phyloP scores from a whole-genome alignment of 2,797 vertebrate genomes.

The Anas acuta region DNA sequence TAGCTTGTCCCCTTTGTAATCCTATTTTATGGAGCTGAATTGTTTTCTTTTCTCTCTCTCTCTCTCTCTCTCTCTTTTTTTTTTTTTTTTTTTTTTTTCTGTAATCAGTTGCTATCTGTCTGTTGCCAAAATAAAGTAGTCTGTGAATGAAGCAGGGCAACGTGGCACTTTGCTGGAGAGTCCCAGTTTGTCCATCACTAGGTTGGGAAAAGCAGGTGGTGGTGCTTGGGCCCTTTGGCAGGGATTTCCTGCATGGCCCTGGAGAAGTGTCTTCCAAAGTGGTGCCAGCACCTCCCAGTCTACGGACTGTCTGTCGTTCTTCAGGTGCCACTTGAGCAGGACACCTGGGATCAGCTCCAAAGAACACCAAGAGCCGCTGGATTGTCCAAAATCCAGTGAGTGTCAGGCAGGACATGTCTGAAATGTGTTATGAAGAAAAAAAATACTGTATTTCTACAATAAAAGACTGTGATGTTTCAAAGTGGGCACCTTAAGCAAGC shows the following conservation, averaged over 20 bases:
- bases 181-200: background rate
- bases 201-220: background rate
- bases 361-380: background rate
- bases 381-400: background rate
- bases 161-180: rapidly evolving
- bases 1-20: background rate
- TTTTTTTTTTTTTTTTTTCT: background rate
- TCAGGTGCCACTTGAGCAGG: rapidly evolving
- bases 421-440: background rate
- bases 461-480: background rate
- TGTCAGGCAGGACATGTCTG: background rate
- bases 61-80: no score
- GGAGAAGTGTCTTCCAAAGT: background rate
- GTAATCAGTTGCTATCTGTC: background rate
- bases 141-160: background rate
- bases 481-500: background rate
- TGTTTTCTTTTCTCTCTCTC: background rate
- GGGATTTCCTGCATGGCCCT: background rate
- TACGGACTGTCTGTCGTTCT: background rate
- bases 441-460: background rate
- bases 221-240: background rate
- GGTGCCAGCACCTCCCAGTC: background rate
- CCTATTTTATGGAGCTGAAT: background rate
- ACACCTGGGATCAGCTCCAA: background rate
- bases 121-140: background rate